A percentile compares a stretch with the other conserved stretches of the same genome.
These are phyloP conservation scores for Marcusenius ussheri DNA, from an alignment of 2,113 vertebrate genomes.

Conservation along the genomic window DNA sequence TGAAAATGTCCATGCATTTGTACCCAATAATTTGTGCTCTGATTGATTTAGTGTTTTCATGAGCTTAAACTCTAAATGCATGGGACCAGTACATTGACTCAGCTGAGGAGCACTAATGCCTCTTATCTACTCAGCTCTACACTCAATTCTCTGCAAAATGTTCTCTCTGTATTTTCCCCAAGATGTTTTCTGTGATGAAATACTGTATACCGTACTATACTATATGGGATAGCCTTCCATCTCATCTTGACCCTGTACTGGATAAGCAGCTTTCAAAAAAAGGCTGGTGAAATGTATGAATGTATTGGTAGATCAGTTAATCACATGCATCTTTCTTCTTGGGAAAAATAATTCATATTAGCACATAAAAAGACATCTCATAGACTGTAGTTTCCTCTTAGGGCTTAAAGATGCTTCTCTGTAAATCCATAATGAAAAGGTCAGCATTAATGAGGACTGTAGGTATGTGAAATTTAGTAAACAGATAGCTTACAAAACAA, in stretches of 20 bases:
- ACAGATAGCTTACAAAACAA: not conserved
- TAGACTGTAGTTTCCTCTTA: not conserved
- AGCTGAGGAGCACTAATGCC: not conserved
- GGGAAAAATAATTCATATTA: not conserved
- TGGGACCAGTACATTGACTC: not conserved
- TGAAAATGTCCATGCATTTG: not conserved
- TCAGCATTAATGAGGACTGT: not conserved
- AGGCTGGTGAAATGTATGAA: not conserved
- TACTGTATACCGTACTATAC: not conserved
- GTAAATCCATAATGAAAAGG: constrained; percentile 1
- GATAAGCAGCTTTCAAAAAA: not conserved
- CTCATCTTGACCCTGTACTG: not conserved
- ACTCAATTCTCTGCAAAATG: not conserved
- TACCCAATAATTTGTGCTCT: not conserved
- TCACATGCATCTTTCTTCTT: not conserved
- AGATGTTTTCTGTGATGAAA: not conserved
- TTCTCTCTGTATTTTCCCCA: not conserved
- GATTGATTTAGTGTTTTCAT: not conserved
- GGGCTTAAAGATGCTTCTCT: not conserved
- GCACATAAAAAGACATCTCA: not conserved
- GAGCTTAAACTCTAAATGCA: not conserved
- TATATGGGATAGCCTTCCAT: not conserved
- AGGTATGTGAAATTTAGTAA: not conserved
- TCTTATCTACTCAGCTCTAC: not conserved
- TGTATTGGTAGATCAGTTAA: not conserved